These are phyloP conservation scores for Cyrtorhinus lividipennis DNA, from an alignment of 1,140 invertebrate species.

Conservation along the genomic window DNA sequence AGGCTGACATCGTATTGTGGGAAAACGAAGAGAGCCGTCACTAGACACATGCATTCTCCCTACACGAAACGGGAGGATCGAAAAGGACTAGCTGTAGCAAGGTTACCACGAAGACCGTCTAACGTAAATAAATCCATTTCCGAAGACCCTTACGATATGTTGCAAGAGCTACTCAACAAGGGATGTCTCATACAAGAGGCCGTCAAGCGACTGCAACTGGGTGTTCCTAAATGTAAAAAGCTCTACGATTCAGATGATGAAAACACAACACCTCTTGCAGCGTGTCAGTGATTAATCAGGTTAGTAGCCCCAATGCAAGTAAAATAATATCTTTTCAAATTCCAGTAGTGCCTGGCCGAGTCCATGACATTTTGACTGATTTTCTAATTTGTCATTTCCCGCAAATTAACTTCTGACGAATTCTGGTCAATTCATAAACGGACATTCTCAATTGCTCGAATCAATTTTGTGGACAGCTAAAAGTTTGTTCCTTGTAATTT, in stretches of 20 bases:
- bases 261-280: not conserved
- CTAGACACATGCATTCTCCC: not conserved
- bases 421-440: too few species aligned
- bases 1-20: not conserved
- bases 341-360: too few species aligned
- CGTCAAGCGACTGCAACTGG: not conserved
- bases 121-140: not conserved
- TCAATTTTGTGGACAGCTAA: too few species aligned
- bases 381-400: too few species aligned
- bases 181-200: not conserved
- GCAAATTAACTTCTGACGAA: too few species aligned
- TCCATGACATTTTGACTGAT: too few species aligned
- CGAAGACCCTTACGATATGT: conserved; percentile 2
- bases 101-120: not conserved
- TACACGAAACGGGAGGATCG: not conserved
- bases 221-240: not conserved
- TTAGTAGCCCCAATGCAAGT: too few species aligned
- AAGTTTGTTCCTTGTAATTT: too few species aligned
- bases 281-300: not conserved
- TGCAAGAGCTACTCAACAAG: conserved; percentile 2
- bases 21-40: not conserved
- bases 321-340: too few species aligned
- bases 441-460: too few species aligned
- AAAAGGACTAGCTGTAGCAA: not conserved
- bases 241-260: not conserved